Base-by-base conservation (phyloP, 2,113 vertebrate species). In the Phrynosoma blainvillii region DNA sequence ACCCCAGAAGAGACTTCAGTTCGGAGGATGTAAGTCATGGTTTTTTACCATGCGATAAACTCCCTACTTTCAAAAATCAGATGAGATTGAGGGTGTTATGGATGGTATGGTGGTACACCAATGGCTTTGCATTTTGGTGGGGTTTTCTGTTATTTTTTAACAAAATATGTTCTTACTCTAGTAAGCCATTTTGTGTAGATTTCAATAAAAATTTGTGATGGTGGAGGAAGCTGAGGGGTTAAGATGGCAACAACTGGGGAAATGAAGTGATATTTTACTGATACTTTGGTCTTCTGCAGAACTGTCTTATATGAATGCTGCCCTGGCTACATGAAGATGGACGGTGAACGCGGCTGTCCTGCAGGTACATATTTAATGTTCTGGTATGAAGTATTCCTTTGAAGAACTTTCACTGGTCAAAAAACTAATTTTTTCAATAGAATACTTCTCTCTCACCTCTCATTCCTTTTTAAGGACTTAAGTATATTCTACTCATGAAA, bases 231-330 rank as follows among this genome's bases (percentile, higher is more conserved):
- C 14, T 40, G 42, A 42, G 12, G 74, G 27, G n/a, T 27, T 52
- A 76, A 36, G 16, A 59, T 42, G 73, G 21, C 54, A n/a, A 84
- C 36, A 40, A 78, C 36, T 13, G 1, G 27, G 23, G 79, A 87
- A 87, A 84, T 42, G 52, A 79, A 0, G 30, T 1, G 21, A 32
- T 13, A 0, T 36, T 93, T 75, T 94, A 4, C 90, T 32, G 92
- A 0, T 86, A 23, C 14, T 62, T 18, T 62, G 59, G 59, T 71
- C 5, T 87, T 65, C 78, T 42, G 65, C 91, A 99, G 99, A 93
- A 98, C 96, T 42, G 97, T 99, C 54, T 89, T 99, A 40, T 99
- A 99, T 86, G 99, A 99, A 93, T 99, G 99, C 87, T 99, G 99
- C 93, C 99, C 99, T 85, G 99, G 99, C 0, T 99, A 99, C 90